Conservation (phyloP, 2,797 vertebrate genomes). For the Lagodon rhomboides region DNA sequence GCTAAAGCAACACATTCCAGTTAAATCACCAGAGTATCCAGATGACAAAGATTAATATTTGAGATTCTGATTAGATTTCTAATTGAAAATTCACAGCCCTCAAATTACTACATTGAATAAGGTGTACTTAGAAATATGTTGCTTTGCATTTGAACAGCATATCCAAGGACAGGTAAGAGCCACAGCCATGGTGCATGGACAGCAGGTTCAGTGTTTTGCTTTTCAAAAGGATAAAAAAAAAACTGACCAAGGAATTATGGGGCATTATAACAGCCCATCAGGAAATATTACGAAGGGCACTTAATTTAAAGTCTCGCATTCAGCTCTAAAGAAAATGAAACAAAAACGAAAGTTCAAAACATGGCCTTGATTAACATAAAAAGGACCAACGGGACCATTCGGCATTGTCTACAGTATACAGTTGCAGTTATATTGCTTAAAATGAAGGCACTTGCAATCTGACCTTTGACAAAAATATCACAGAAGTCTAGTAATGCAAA, state of each 20-base stretch:
- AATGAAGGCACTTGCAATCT: background rate
- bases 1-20: conserved; percentile 1
- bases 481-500: background rate
- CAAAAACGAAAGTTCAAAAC: background rate
- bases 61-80: conserved; percentile 6
- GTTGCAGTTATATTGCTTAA: background rate
- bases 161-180: background rate
- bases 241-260: background rate
- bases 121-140: background rate
- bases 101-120: background rate
- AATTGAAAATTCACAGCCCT: background rate
- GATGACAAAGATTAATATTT: background rate
- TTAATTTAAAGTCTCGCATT: background rate
- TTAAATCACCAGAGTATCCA: background rate
- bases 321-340: background rate
- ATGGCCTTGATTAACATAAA: background rate
- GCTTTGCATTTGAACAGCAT: conserved; percentile 1
- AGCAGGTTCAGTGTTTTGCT: background rate
- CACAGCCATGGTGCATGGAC: background rate
- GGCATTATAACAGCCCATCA: background rate
- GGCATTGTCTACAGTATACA: background rate
- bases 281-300: background rate
- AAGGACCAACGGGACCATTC: background rate
- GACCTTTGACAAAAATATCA: background rate
- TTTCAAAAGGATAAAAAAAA: background rate